Evolutionary conservation across 2,113 vertebrate genomes (phyloP).

Genomic region (Leptobrachium leishanense): DNA sequence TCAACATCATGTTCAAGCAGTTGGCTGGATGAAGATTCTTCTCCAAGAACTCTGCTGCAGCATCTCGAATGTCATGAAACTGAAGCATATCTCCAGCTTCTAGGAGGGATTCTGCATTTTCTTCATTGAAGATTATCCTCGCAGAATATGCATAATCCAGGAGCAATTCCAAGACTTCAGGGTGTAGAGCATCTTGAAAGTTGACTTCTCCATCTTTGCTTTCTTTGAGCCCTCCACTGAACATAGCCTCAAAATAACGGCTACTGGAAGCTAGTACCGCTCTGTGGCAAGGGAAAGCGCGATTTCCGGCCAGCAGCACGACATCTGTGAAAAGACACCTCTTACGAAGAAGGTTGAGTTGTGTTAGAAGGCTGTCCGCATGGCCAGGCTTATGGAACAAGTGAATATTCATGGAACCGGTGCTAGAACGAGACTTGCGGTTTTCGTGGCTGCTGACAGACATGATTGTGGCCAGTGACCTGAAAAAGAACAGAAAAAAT

Average conservation of each 20-base stretch:
- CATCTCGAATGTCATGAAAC: slow-evolving; percentile 80
- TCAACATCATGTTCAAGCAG: slow-evolving; percentile 82
- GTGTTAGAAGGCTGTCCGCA: slow-evolving; percentile 71
- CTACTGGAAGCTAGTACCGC: slow-evolving; percentile 79
- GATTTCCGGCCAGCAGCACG: slow-evolving; percentile 70
- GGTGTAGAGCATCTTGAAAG: slow-evolving; percentile 77
- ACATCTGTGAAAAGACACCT: slow-evolving; percentile 77
- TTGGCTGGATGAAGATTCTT: slow-evolving; percentile 80
- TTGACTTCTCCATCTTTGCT: slow-evolving; percentile 73
- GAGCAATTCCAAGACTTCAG: slow-evolving; percentile 78
- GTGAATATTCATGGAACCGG: slow-evolving; percentile 74
- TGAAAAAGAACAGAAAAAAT: neutral
- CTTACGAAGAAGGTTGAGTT: slow-evolving; percentile 78
- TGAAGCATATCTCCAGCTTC: slow-evolving; percentile 83
- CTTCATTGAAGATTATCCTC: slow-evolving; percentile 78
- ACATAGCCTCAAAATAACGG: slow-evolving; percentile 83
- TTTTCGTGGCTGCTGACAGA: slow-evolving; percentile 81
- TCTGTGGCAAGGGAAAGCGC: slow-evolving; percentile 74
- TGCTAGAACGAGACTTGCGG: slow-evolving; percentile 81
- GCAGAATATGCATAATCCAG: slow-evolving; percentile 81
- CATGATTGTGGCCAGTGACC: slow-evolving; percentile 62
- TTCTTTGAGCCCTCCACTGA: slow-evolving; percentile 74
- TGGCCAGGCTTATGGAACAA: slow-evolving; percentile 77
- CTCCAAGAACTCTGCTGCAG: slow-evolving; percentile 76
- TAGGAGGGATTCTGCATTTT: slow-evolving; percentile 78